phyloP scores from a whole-genome alignment of 2,113 vertebrate species.

The Meleagris gallopavo region DNA sequence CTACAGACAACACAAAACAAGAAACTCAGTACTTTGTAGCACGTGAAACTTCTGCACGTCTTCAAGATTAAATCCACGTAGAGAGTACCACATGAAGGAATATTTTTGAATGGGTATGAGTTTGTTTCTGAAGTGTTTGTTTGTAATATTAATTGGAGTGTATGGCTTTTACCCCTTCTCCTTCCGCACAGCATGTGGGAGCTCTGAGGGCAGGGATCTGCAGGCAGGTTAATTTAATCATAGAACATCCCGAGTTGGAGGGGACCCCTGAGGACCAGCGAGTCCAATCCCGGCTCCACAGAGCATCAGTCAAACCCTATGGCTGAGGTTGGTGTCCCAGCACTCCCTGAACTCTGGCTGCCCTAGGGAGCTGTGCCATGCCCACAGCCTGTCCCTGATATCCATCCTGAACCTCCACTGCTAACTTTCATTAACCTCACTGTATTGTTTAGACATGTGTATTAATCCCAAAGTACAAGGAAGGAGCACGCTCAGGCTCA shows the following conservation, averaged over 20 bases:
- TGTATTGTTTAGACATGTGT: background rate
- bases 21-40: background rate
- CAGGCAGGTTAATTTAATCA: background rate
- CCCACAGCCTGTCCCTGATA: no score
- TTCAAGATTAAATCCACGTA: accelerated
- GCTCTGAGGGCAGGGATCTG: background rate
- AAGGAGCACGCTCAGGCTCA: no score
- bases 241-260: no score
- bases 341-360: no score
- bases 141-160: background rate
- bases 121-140: background rate
- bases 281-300: no score
- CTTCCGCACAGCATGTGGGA: background rate
- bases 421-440: background rate
- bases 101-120: accelerated
- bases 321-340: no score
- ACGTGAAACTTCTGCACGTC: accelerated
- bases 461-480: accelerated
- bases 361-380: no score
- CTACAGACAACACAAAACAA: accelerated
- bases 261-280: no score
- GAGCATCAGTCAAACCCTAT: no score
- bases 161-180: background rate
- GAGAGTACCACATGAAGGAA: background rate
- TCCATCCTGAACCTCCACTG: no score